A percentile compares a stretch with the other conserved stretches of the same genome.
Conservation (phyloP, 2,797 vertebrate species). For the Dipus sagitta region DNA sequence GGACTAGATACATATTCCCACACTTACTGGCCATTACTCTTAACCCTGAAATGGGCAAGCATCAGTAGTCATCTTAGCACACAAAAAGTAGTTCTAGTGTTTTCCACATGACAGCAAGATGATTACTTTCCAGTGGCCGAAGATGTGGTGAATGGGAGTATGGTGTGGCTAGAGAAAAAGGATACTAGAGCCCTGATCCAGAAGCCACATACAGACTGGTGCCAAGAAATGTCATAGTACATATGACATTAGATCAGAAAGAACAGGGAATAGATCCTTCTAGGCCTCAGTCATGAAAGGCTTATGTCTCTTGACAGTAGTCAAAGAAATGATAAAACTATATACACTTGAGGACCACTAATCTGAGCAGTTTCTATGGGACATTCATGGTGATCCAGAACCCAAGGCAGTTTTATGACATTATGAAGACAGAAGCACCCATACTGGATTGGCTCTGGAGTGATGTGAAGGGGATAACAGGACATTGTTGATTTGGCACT, state of each 20-base stretch:
- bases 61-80: not conserved
- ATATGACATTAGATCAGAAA: constrained; percentile 30
- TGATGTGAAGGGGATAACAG: constrained; percentile 27
- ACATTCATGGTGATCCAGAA: constrained; percentile 10
- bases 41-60: not conserved
- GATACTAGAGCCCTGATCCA: not conserved
- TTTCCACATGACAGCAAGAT: constrained; percentile 48
- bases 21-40: not conserved
- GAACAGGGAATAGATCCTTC: not conserved
- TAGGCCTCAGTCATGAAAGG: not conserved
- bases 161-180: not conserved
- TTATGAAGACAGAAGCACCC: not conserved
- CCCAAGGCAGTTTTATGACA: not conserved
- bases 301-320: not conserved
- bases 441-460: constrained; percentile 5
- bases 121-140: not conserved
- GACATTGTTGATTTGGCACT: not conserved
- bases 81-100: not conserved
- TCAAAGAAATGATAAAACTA: constrained; percentile 33
- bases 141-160: constrained; percentile 12
- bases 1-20: constrained; percentile 20
- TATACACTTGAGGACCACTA: not conserved
- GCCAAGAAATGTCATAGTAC: constrained; percentile 33
- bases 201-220: not conserved
- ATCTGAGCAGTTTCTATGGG: constrained; percentile 17